These are phyloP conservation scores for Peromyscus attwateri DNA, from an alignment of 2,797 vertebrate genomes.

Conservation along the genomic window DNA sequence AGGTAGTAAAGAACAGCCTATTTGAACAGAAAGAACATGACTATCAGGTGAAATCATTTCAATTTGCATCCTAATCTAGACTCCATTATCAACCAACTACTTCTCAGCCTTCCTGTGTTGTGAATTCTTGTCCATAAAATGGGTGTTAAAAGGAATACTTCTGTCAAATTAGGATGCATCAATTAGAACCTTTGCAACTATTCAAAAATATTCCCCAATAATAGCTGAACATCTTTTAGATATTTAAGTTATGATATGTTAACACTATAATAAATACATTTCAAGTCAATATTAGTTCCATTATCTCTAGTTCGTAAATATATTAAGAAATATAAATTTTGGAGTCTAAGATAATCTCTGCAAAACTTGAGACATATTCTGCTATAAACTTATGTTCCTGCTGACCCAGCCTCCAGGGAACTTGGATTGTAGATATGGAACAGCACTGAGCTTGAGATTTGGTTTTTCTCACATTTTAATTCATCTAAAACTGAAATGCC, in stretches of 20 bases:
- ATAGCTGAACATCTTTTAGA: not conserved
- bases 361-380: not conserved
- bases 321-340: not conserved
- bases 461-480: not conserved
- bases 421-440: not conserved
- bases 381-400: not conserved
- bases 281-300: not conserved
- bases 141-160: not conserved
- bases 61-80: not conserved
- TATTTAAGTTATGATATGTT: not conserved
- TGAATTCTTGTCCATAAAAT: slow-evolving; percentile 26
- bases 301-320: not conserved
- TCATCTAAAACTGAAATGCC: not conserved
- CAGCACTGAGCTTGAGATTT: not conserved
- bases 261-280: not conserved
- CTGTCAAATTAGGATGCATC: not conserved
- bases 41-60: too few relatives aligned
- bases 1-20: not conserved
- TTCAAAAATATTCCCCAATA: not conserved
- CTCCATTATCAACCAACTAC: not conserved
- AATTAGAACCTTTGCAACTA: not conserved
- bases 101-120: not conserved
- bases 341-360: not conserved
- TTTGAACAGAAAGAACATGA: not conserved
- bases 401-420: not conserved